phyloP scores from a whole-genome alignment of 2,888 invertebrate species.

The Andrena minutula region DNA sequence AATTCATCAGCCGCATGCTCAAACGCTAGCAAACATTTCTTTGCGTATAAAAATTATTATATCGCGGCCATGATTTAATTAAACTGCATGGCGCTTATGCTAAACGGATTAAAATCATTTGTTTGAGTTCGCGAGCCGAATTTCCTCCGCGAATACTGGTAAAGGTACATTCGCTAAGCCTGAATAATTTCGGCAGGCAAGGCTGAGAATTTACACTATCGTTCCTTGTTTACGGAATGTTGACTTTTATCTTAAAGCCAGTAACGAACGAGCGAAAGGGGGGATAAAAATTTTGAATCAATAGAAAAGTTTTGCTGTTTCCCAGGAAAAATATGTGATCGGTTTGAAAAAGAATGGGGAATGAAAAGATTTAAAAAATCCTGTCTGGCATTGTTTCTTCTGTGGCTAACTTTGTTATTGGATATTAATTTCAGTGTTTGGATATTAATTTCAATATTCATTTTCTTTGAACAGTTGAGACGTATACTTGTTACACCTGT shows the following conservation, averaged over 20 bases:
- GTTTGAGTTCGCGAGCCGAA: conserved; percentile 72
- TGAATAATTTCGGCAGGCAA: conserved; percentile 77
- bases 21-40: conserved; percentile 1
- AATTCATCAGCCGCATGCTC: neutral
- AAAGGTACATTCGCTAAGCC: conserved; percentile 70
- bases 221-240: conserved; percentile 68
- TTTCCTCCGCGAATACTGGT: conserved; percentile 37
- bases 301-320: neutral
- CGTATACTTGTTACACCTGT: no score
- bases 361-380: no score
- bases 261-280: conserved; percentile 21
- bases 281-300: neutral
- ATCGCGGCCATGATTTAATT: conserved; percentile 71
- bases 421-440: no score
- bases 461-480: no score
- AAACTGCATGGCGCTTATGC: conserved; percentile 76
- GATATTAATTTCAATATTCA: no score
- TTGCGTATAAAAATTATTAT: conserved; percentile 40
- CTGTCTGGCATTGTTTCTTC: no score
- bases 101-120: conserved; percentile 80
- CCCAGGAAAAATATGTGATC: neutral
- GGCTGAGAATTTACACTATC: conserved; percentile 72
- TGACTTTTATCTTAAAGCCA: conserved; percentile 66
- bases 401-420: no score
- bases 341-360: neutral